Conservation (phyloP, 2,113 vertebrate species). For the Copsychus sechellarum region DNA sequence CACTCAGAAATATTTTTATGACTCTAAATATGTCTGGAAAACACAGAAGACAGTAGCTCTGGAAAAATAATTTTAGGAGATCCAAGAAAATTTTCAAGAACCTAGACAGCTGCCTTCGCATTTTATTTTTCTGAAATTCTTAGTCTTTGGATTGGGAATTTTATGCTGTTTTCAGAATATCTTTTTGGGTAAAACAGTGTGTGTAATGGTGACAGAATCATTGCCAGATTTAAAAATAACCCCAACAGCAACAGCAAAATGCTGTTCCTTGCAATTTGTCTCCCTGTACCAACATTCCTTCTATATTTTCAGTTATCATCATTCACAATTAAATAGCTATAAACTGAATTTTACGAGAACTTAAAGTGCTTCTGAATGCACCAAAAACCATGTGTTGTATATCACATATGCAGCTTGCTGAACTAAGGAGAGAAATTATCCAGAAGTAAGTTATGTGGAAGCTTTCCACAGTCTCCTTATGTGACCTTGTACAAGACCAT, state of each 20-base stretch:
- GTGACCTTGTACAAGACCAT: conserved; percentile 77
- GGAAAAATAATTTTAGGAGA: conserved; percentile 18
- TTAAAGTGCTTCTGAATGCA: conserved; percentile 44
- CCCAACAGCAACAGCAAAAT: conserved; percentile 35
- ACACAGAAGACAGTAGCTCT: background rate
- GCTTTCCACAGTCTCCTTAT: conserved; percentile 81
- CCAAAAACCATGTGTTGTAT: conserved; percentile 56
- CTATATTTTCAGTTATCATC: conserved; percentile 53
- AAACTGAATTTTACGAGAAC: conserved; percentile 47
- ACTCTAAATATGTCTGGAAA: conserved; percentile 16
- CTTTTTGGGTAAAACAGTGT: conserved; percentile 3
- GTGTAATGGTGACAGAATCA: conserved; percentile 16
- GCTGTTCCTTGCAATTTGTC: conserved; percentile 40
- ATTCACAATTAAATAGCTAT: conserved; percentile 62
- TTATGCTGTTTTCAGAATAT: background rate
- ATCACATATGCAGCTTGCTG: conserved; percentile 48
- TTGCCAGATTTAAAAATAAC: conserved; percentile 60
- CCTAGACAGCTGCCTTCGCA: background rate
- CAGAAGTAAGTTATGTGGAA: conserved; percentile 73
- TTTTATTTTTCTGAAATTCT: background rate
- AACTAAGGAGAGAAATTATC: conserved; percentile 64
- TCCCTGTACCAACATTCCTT: conserved; percentile 1
- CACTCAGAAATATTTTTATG: conserved; percentile 3
- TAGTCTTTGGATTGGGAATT: background rate
- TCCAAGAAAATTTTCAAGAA: conserved; percentile 29